phyloP scores from a whole-genome alignment of 2,797 vertebrate genomes.

The Tragelaphus eurycerus region DNA sequence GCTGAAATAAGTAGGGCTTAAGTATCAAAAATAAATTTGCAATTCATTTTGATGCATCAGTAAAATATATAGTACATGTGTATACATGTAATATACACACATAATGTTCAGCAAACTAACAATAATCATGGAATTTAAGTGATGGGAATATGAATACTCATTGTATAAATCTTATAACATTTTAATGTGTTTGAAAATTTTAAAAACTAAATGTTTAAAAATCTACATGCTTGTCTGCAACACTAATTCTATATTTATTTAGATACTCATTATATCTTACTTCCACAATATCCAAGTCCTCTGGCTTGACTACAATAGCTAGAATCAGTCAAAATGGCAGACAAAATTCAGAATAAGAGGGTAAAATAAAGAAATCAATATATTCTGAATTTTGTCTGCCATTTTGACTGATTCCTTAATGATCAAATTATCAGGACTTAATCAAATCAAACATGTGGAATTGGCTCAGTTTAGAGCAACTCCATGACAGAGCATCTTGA shows the following conservation, averaged over 20 bases:
- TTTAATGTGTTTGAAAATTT: background rate
- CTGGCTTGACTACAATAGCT: background rate
- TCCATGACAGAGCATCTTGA: background rate
- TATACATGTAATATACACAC: background rate
- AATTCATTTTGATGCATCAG: background rate
- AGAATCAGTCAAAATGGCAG: too few species aligned
- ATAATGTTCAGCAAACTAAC: background rate
- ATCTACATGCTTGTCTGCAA: background rate
- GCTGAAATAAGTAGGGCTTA: background rate
- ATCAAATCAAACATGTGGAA: background rate
- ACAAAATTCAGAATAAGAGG: too few species aligned
- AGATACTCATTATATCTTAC: background rate
- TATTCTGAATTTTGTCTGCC: background rate
- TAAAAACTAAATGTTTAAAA: background rate
- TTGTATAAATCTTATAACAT: background rate
- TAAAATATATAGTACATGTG: background rate
- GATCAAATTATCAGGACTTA: background rate
- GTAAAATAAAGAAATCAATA: too few species aligned
- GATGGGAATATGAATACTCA: background rate
- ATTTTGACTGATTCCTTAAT: background rate
- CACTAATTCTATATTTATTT: background rate
- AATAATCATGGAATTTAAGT: background rate
- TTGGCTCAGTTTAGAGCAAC: background rate
- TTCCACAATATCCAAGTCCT: background rate
- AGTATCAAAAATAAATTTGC: background rate